Base-by-base conservation (phyloP, 2,113 vertebrate species). In the Cavia porcellus region DNA sequence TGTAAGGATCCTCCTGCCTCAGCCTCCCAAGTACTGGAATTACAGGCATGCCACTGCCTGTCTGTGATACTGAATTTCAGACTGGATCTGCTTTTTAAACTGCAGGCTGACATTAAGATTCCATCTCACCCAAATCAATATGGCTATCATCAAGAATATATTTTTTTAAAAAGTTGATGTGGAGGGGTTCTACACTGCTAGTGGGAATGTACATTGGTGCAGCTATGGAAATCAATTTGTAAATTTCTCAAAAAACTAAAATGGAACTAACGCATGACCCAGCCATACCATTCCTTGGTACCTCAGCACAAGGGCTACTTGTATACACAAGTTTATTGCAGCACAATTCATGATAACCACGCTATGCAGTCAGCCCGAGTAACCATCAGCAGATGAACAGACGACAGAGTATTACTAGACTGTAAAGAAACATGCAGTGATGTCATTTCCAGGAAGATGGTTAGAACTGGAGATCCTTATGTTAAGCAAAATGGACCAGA, bases 81-180 rank as follows among this genome's bases (percentile, higher is more conserved):
- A 70, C 72, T 19, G 47, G 24, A 45, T 93, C 90, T 94, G 52
- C 32, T 70, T 96, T 93, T 38, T 66, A 66, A 79, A 84, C 10
- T 89, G 42, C 11, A 85, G 50, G 9, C 77, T 75, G 17, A 66
- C 77, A 55, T 52, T 42, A 47, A 80, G 77, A 52, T 80, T 80
- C 47, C 77, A 52, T 80, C 47, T 35, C 47, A 80, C 75, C 47
- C 75, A 25, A 50, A 24, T 52, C 75, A 32, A 13, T 13, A 9
- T 50, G 47, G 45, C 47, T 50, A 32, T 50, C 28, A 50, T 50
- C 28, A 47, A 47, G 20, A 64, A 64, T 64, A 12, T 52, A 52
- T n/a, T n/a, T n/a, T n/a, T 52, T 52, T 52, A 52, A 52, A 52
- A 52, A 52, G 6, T 52, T 14, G 75, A 50, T 28, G 75, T 77